Evolutionary conservation across 2,797 vertebrate genomes (phyloP).

Genomic region (Mormyrus hasselquistii): DNA sequence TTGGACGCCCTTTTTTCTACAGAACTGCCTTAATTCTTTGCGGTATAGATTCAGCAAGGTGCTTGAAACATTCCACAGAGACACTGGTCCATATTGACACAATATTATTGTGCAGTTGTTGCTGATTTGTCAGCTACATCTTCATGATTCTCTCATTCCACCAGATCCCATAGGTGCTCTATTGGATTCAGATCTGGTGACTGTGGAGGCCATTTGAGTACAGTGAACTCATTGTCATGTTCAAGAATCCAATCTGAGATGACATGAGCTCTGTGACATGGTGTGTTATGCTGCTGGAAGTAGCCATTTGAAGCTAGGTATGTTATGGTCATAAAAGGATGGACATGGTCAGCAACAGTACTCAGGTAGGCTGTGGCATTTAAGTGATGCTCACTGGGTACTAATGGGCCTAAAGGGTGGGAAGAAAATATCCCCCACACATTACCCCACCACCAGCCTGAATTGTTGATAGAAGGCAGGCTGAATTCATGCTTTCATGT

Average conservation of each 20-base stretch:
- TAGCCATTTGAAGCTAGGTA: background rate
- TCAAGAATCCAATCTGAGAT: background rate
- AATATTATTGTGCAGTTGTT: background rate
- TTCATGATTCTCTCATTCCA: background rate
- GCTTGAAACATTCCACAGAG: background rate
- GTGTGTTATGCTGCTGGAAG: background rate
- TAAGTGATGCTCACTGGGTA: background rate
- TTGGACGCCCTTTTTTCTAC: background rate
- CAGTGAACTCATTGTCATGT: background rate
- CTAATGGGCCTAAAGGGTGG: background rate
- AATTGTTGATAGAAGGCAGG: background rate
- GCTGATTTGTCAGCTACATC: background rate
- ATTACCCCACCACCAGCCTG: background rate
- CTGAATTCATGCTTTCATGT: background rate
- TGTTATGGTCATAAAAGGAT: background rate
- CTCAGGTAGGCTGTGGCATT: background rate
- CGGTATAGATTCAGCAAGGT: background rate
- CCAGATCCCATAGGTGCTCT: background rate
- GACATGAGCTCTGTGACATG: background rate
- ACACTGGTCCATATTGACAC: background rate
- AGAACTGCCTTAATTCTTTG: background rate
- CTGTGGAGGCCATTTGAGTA: background rate
- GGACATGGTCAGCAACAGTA: background rate
- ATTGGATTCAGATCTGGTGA: background rate
- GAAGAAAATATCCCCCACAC: background rate